Evolutionary conservation across 1,140 invertebrate species (phyloP).

Genomic region (Zaprionus davidi): DNA sequence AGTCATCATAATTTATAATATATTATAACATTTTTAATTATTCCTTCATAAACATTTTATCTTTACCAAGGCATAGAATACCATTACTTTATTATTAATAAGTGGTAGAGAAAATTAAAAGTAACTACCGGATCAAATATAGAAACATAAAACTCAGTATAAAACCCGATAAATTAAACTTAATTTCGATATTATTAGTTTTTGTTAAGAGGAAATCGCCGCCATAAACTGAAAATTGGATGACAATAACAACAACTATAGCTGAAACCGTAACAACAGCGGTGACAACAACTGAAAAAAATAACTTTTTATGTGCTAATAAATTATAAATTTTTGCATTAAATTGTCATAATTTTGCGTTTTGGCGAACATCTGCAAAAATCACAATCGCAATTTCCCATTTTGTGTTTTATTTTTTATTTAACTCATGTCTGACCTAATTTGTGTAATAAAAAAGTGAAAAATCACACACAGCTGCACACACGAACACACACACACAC

Average conservation of each 20-base stretch:
- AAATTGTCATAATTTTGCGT: slow-evolving; percentile 43
- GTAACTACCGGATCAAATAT: too few relatives aligned
- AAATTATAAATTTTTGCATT: slow-evolving; percentile 54
- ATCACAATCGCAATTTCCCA: slow-evolving; percentile 18
- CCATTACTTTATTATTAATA: too few relatives aligned
- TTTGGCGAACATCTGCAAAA: slow-evolving; percentile 37
- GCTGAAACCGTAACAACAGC: slow-evolving; percentile 7
- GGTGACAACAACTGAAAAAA: slow-evolving; percentile 5
- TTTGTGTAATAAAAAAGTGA: slow-evolving; percentile 23
- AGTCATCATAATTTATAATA: too few relatives aligned
- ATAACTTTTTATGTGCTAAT: slow-evolving; percentile 46
- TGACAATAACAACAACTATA: slow-evolving; percentile 9
- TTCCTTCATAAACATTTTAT: too few relatives aligned
- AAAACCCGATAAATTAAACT: slow-evolving; percentile 57
- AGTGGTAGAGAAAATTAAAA: too few relatives aligned
- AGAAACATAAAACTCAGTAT: not conserved
- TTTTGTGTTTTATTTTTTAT: slow-evolving; percentile 5
- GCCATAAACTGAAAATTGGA: slow-evolving; percentile 57
- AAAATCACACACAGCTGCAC: not conserved
- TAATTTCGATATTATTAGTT: slow-evolving; percentile 59
- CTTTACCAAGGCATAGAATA: too few relatives aligned
- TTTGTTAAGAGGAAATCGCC: slow-evolving; percentile 53
- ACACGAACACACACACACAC: slow-evolving; percentile 15
- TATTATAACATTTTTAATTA: too few relatives aligned
- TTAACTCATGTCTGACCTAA: slow-evolving; percentile 37